These are phyloP conservation scores for Anastrepha ludens DNA, from an alignment of 1,140 invertebrate species.

Conservation along the genomic window DNA sequence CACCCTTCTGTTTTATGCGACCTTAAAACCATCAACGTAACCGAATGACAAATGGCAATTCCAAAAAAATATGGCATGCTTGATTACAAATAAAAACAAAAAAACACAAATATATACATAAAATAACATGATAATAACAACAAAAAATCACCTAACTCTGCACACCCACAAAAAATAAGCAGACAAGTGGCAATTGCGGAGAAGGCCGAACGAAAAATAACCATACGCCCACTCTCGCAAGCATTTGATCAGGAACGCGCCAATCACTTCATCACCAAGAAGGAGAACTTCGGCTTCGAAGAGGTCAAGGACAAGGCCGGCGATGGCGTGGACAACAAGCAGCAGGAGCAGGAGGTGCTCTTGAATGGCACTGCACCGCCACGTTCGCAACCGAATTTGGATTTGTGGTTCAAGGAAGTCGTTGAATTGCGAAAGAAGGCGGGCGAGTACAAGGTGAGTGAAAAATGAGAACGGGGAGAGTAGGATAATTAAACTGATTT, in stretches of 20 bases:
- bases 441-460: slow-evolving; percentile 90
- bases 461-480: background rate
- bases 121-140: slow-evolving; percentile 5
- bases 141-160: background rate
- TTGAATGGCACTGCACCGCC: slow-evolving; percentile 70
- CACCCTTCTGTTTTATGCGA: background rate
- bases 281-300: slow-evolving; percentile 72
- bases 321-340: slow-evolving; percentile 64
- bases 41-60: background rate
- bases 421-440: slow-evolving; percentile 92
- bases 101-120: background rate
- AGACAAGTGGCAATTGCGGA: slow-evolving; percentile 72
- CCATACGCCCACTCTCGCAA: slow-evolving; percentile 84
- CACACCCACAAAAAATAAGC: background rate
- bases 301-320: slow-evolving; percentile 64
- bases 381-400: slow-evolving; percentile 74
- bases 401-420: slow-evolving; percentile 88
- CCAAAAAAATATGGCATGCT: background rate
- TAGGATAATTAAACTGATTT: background rate
- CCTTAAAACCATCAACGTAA: slow-evolving; percentile 25
- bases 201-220: slow-evolving; percentile 62
- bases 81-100: background rate
- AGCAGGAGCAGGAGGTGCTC: slow-evolving; percentile 59
- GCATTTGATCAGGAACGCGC: slow-evolving; percentile 81
- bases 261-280: slow-evolving; percentile 72